Percentiles rank a stretch among this genome's conserved stretches.
phyloP scores from a whole-genome alignment of 30 jellyfish, hydroid and myxozoan genomes.

The Pseudorhiza aurosa region DNA sequence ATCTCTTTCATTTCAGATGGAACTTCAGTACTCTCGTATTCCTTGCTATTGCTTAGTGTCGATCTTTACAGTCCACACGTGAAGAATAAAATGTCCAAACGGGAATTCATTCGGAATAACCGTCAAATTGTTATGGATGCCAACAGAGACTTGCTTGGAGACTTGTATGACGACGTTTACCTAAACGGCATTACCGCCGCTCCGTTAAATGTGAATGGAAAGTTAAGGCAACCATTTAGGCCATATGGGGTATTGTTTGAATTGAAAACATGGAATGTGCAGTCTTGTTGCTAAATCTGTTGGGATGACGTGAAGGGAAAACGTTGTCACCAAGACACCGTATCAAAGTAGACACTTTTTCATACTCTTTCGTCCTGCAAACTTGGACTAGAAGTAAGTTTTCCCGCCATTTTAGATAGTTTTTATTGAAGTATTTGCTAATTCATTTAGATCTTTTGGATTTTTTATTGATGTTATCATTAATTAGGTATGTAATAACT shows the following conservation, averaged over 20 bases:
- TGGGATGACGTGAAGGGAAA: constrained; percentile 17
- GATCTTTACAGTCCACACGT: constrained; percentile 99
- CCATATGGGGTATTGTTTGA: constrained; percentile 99
- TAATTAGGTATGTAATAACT: too few relatives aligned
- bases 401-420: too few relatives aligned
- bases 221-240: constrained; percentile 79
- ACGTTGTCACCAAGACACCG: too few relatives aligned
- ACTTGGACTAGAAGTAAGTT: too few relatives aligned
- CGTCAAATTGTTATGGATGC: constrained; percentile 88
- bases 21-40: constrained; percentile 82
- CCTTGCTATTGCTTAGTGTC: constrained; percentile 90
- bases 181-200: constrained; percentile 88
- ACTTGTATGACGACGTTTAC: constrained; percentile 95
- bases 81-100: constrained; percentile 95
- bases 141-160: constrained; percentile 88
- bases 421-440: too few relatives aligned
- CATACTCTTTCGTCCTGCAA: too few relatives aligned
- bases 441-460: too few relatives aligned
- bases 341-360: too few relatives aligned
- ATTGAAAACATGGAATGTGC: constrained; percentile 80
- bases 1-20: constrained; percentile 71
- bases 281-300: constrained; percentile 64
- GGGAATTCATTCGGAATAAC: constrained; percentile 95
- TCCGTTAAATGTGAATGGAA: constrained; percentile 49
- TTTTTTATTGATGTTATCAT: too few relatives aligned